phyloP scores from a whole-genome alignment of 2,888 invertebrate species.

The Xiphydria camelus region DNA sequence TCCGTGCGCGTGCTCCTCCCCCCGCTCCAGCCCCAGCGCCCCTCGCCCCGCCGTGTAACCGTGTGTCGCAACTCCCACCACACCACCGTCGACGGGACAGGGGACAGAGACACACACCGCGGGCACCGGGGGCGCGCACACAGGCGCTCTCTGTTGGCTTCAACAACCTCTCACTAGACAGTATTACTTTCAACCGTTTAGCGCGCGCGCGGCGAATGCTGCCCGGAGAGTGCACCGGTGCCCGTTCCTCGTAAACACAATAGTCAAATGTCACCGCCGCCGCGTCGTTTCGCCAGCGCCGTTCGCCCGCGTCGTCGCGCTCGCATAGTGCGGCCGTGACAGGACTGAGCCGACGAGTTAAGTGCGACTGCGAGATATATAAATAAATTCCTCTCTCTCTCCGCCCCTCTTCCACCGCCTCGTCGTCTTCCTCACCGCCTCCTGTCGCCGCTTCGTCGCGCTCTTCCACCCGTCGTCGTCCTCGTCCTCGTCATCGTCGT shows the following conservation, averaged over 20 bases:
- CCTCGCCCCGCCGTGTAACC: conserved; percentile 4
- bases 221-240: conserved; percentile 25
- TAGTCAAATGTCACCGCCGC: conserved; percentile 14
- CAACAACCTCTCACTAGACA: conserved; percentile 50
- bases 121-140: conserved; percentile 18
- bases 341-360: neutral
- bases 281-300: neutral
- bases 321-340: conserved; percentile 19
- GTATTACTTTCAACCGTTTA: conserved; percentile 53
- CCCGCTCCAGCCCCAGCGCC: neutral
- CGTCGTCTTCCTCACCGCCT: conserved; percentile 2
- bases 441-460: conserved; percentile 2
- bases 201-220: conserved; percentile 39
- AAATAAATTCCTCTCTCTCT: conserved; percentile 20
- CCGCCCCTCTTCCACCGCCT: conserved; percentile 3
- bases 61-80: conserved; percentile 13
- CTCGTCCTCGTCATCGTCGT: conserved; percentile 10
- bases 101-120: conserved; percentile 28
- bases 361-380: conserved; percentile 1
- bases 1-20: conserved; percentile 22
- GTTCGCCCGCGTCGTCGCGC: conserved; percentile 10
- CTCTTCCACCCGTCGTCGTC: conserved; percentile 6
- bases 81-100: conserved; percentile 26
- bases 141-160: conserved; percentile 36
- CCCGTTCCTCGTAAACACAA: conserved; percentile 16